Base-by-base conservation (phyloP, 2,113 vertebrate genomes). In the Leptocoma aspasia region DNA sequence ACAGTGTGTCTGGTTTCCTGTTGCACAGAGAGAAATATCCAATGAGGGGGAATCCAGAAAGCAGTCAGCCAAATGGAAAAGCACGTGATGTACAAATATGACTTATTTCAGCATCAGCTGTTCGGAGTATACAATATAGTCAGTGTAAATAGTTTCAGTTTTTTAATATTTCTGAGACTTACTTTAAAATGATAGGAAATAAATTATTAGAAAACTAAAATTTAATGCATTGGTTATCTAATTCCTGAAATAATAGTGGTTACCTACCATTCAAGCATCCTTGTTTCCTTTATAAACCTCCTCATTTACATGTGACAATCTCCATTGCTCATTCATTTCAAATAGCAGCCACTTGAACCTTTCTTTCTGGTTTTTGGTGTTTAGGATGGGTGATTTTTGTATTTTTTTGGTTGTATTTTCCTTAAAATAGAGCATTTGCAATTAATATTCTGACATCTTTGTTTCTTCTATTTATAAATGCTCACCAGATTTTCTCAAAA, bases 361-460 rank as follows among this genome's bases (percentile, higher is more conserved):
- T 76, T 86, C 28, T 57, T 89, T 84, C 4, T 44, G 52, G 6
- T 44, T 70, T 69, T n/a, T 3, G 13, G 5, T 6, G 0, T 17
- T 75, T n/a, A 7, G 13, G 11, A 35, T 11, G 8, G 7, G 1
- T 2, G 1, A 5, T 2, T 39, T 31, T 15, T 9, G 5, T 6
- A 1, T 2, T 14, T 61, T 65, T 83, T 30, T 66, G 7, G 4
- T 53, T 70, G 50, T 5, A 11, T 44, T 70, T 81, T 73, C 47
- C 56, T 73, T 53, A 39, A 85, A 73, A 59, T 8, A 47, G 24
- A 71, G 6, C 19, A 78, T 57, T 81, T 66, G 23, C 24, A 86
- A 63, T 61, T 71, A 31, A 54, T 39, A 37, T 66, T 89, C 64
- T 84, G 39, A 24, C 9, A 73, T 24, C 27, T 63, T 63, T 63